phyloP scores from a whole-genome alignment of 2,113 vertebrate genomes.

The Glaucomys volans region DNA sequence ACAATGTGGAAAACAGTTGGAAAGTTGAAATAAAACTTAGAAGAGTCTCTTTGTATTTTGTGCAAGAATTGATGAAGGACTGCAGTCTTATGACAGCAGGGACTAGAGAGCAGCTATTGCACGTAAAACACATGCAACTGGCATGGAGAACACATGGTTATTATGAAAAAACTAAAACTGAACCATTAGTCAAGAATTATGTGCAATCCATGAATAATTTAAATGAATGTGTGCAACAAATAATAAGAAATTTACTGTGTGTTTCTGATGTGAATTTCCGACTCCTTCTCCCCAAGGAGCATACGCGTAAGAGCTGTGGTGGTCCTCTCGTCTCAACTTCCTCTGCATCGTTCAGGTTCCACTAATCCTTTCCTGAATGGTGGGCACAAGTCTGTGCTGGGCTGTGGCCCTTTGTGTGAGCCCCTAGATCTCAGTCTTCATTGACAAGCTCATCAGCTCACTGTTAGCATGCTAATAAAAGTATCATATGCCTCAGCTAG shows the following conservation, averaged over 20 bases:
- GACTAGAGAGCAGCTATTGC: background rate
- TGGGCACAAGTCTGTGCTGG: background rate
- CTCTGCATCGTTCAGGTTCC: too few species aligned
- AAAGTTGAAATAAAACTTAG: background rate
- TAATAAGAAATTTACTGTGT: background rate
- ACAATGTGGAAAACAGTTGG: background rate
- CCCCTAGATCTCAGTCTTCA: background rate
- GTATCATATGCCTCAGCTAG: background rate
- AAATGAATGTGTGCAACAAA: background rate
- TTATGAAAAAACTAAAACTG: background rate
- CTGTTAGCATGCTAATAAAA: background rate
- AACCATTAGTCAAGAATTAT: background rate
- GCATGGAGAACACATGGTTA: background rate
- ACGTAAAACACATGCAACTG: background rate
- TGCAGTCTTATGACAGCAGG: background rate
- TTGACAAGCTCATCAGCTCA: background rate
- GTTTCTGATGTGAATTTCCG: background rate
- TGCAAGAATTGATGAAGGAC: background rate
- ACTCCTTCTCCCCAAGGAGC: background rate
- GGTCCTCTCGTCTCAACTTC: rapidly evolving
- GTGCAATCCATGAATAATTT: background rate
- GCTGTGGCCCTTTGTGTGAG: rapidly evolving
- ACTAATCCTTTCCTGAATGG: background rate
- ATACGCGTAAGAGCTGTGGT: too few species aligned
- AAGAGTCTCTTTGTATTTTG: background rate